Conservation (phyloP, 2,113 vertebrate genomes). For the Carollia perspicillata region DNA sequence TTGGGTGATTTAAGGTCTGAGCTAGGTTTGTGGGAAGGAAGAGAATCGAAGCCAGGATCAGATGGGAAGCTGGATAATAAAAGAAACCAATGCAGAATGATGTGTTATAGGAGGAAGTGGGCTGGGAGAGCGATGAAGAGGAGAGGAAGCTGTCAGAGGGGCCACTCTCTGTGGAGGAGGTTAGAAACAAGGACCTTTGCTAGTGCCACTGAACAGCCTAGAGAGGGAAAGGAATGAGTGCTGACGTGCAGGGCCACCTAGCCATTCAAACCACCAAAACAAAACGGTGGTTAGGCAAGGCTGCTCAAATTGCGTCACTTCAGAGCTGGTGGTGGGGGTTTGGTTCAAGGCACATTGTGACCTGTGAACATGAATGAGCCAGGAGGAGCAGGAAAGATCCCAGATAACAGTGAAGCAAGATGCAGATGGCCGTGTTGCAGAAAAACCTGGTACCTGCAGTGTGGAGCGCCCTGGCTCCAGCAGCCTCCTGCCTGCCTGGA, state of each 20-base stretch:
- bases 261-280: background rate
- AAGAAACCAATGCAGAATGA: background rate
- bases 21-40: background rate
- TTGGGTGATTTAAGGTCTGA: background rate
- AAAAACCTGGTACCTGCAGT: background rate
- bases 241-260: background rate
- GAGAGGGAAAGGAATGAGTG: background rate
- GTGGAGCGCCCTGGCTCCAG: background rate
- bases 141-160: background rate
- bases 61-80: background rate
- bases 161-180: background rate
- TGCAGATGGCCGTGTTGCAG: background rate
- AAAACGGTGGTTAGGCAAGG: background rate
- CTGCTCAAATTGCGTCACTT: background rate
- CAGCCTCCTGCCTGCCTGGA: accelerated
- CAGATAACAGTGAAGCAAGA: background rate
- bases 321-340: background rate
- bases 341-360: background rate
- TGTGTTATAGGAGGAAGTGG: background rate
- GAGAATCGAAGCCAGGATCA: background rate
- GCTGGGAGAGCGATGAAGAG: background rate
- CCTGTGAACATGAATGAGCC: background rate
- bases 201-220: background rate
- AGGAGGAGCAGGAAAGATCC: background rate
- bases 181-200: background rate